phyloP scores from a whole-genome alignment of 2,797 vertebrate species.

The Balearica regulorum region DNA sequence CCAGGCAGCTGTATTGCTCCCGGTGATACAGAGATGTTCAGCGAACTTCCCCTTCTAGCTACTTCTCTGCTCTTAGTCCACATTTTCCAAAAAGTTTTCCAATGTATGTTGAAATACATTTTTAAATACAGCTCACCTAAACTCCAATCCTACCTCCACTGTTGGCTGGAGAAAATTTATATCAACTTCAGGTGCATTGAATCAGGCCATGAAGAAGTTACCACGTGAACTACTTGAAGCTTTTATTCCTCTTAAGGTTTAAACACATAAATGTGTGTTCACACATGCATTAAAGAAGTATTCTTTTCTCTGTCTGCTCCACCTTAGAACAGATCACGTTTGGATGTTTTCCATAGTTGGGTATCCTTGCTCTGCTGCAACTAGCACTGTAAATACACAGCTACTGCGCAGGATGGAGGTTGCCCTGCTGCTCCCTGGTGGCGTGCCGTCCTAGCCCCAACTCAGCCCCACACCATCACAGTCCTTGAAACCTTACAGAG shows the following conservation, averaged over 20 bases:
- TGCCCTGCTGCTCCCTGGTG: not conserved
- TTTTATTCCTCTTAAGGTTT: not conserved
- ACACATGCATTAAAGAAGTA: not conserved
- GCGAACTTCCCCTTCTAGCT: not conserved
- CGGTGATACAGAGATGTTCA: not conserved
- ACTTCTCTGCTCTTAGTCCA: not conserved
- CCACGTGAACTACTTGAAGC: not conserved
- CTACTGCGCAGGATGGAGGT: not conserved
- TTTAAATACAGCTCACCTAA: not conserved
- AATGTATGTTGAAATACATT: not conserved
- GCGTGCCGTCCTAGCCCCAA: fast-evolving
- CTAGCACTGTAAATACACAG: not conserved
- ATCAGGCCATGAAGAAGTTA: not conserved
- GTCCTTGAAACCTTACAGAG: not conserved
- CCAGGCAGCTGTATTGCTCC: not conserved
- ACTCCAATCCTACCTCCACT: not conserved
- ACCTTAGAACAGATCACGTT: not conserved
- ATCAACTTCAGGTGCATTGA: not conserved
- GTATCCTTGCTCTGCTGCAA: not conserved
- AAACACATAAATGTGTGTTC: not conserved
- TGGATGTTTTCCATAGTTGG: not conserved
- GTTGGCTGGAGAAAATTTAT: not conserved
- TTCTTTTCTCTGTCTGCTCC: not conserved
- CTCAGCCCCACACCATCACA: not conserved
- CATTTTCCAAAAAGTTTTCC: not conserved